phyloP scores from a whole-genome alignment of 2,113 vertebrate species.

The Triplophysa rosa region DNA sequence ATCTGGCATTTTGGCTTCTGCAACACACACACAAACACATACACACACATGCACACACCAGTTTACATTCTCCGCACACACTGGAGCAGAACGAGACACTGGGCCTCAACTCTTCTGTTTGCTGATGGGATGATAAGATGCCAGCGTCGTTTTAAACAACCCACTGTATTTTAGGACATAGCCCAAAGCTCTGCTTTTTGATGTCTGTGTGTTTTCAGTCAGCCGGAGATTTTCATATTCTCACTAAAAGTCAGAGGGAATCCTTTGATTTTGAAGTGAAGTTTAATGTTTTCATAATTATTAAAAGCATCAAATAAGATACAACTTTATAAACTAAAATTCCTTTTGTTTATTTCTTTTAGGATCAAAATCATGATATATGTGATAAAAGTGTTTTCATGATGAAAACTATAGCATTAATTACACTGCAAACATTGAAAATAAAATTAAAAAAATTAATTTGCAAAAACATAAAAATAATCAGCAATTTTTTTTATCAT shows the following conservation, averaged over 20 bases:
- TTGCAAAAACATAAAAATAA: no score
- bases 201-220: conserved; percentile 1
- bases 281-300: background rate
- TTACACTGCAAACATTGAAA: no score
- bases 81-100: conserved; percentile 46
- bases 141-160: conserved; percentile 31
- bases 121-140: conserved; percentile 55
- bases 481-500: no score
- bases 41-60: background rate
- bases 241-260: background rate
- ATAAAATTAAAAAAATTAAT: no score
- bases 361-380: no score
- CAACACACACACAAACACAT: background rate
- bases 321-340: no score
- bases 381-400: no score
- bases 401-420: no score
- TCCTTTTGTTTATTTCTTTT: no score
- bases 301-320: no score
- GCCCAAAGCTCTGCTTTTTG: background rate
- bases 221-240: background rate
- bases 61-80: conserved; percentile 59
- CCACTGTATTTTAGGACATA: conserved; percentile 36
- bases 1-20: background rate
- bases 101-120: conserved; percentile 42
- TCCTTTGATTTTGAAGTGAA: background rate